phyloP scores from a whole-genome alignment of 2,797 vertebrate genomes.

The Hozukius guyotensis region DNA sequence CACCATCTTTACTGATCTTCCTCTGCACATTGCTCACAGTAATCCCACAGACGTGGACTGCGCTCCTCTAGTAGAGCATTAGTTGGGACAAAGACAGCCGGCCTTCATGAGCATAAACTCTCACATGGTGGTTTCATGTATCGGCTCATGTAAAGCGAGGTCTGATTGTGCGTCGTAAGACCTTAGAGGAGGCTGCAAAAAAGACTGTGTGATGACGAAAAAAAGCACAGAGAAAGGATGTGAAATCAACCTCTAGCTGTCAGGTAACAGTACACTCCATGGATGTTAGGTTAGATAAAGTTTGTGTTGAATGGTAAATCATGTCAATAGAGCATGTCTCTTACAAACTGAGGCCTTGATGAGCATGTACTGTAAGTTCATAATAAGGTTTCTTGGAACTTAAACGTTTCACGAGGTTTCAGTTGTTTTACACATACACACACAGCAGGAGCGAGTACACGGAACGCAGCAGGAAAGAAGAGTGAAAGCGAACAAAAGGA shows the following conservation, averaged over 20 bases:
- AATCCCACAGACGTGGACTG: slow-evolving; percentile 28
- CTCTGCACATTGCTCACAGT: slow-evolving; percentile 41
- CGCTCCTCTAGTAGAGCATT: slow-evolving; percentile 31
- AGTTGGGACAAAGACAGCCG: background rate
- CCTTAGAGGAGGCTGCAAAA: background rate
- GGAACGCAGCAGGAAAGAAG: background rate
- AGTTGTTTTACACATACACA: background rate
- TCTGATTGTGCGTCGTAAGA: background rate
- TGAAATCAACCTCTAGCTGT: slow-evolving; percentile 22
- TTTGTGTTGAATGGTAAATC: slow-evolving; percentile 16
- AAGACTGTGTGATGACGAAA: background rate
- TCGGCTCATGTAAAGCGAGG: background rate
- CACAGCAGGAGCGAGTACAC: background rate
- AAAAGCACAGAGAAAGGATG: slow-evolving; percentile 1
- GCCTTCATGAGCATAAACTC: slow-evolving; percentile 1
- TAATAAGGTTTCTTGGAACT: slow-evolving; percentile 9
- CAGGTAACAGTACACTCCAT: slow-evolving; percentile 8
- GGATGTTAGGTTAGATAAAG: slow-evolving; percentile 22
- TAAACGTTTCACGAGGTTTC: slow-evolving; percentile 2
- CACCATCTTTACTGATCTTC: slow-evolving; percentile 27
- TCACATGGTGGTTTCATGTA: background rate
- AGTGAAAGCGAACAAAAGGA: background rate
- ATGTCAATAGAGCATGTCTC: slow-evolving; percentile 4
- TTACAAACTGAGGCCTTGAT: slow-evolving; percentile 14
- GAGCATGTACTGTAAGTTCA: background rate